A percentile compares a stretch with the other conserved stretches of the same genome.
Conservation (phyloP, 2,888 invertebrate species). For the Oscheius sp. region DNA sequence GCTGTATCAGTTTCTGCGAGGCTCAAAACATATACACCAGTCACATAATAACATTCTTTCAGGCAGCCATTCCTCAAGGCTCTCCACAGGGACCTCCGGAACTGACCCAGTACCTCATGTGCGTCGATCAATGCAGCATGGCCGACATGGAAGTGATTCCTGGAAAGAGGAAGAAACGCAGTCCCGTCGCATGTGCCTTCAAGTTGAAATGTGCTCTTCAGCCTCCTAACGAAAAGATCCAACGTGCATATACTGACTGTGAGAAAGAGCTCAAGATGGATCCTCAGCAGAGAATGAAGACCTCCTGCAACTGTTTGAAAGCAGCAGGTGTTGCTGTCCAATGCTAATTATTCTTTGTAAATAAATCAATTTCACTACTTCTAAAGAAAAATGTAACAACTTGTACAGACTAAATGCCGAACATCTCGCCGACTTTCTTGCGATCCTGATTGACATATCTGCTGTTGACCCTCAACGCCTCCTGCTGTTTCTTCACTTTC, state of each 20-base stretch:
- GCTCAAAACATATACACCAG: no score
- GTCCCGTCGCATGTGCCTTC: conserved; percentile 67
- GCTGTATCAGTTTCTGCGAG: no score
- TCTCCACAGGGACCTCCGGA: conserved; percentile 53
- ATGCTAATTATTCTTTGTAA: conserved; percentile 30
- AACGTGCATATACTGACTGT: conserved; percentile 66
- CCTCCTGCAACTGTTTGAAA: conserved; percentile 67
- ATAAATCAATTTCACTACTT: conserved; percentile 13
- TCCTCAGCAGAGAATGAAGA: conserved; percentile 59
- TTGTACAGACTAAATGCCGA: conserved; percentile 43
- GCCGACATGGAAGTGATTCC: conserved; percentile 59
- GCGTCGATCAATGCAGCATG: conserved; percentile 71
- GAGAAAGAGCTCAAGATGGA: conserved; percentile 65
- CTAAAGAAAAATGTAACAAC: not conserved
- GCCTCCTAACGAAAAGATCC: conserved; percentile 63
- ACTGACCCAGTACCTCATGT: conserved; percentile 68
- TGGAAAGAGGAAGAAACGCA: conserved; percentile 56
- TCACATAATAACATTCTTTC: not conserved
- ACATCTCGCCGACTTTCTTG: conserved; percentile 49
- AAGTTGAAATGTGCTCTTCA: conserved; percentile 70
- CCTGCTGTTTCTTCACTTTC: conserved; percentile 48
- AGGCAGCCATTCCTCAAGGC: conserved; percentile 28
- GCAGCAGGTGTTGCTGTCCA: conserved; percentile 59
- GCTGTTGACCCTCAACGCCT: conserved; percentile 53
- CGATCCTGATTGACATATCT: conserved; percentile 60